Evolutionary conservation across 2,888 invertebrate species (phyloP).

Genomic region (Dimorphilus gyrociliatus): DNA sequence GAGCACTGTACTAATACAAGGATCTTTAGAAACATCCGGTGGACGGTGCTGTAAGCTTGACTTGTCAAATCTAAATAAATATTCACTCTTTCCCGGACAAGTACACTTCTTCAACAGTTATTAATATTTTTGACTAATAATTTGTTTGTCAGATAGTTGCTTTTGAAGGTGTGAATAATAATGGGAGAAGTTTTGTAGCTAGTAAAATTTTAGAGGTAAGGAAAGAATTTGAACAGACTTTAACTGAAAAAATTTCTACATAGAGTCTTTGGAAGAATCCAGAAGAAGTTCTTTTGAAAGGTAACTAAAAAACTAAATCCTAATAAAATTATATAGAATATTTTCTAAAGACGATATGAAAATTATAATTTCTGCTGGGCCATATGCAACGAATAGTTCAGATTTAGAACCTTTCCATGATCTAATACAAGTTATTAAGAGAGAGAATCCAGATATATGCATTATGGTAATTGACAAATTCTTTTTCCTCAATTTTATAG

Average conservation of each 20-base stretch:
- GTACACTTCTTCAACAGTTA: slow-evolving; percentile 10
- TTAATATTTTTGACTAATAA: neutral
- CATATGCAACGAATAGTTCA: slow-evolving; percentile 61
- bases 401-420: slow-evolving; percentile 61
- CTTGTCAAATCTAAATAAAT: slow-evolving; percentile 43
- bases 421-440: slow-evolving; percentile 51
- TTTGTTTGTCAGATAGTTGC: slow-evolving; percentile 44
- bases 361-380: slow-evolving; percentile 62
- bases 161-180: slow-evolving; percentile 54
- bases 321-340: neutral
- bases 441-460: slow-evolving; percentile 53
- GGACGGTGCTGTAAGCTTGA: slow-evolving; percentile 39
- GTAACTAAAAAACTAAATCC: no score
- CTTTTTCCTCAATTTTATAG: no score
- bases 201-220: slow-evolving; percentile 46
- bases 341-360: slow-evolving; percentile 17
- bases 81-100: slow-evolving; percentile 62
- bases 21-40: slow-evolving; percentile 38
- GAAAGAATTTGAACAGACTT: no score
- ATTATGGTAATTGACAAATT: slow-evolving; percentile 50
- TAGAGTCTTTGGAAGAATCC: no score
- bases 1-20: slow-evolving; percentile 54
- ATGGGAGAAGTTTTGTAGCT: slow-evolving; percentile 51
- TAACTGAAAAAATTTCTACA: no score
- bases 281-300: no score